A percentile compares a stretch with the other conserved stretches of the same genome.
phyloP scores from a whole-genome alignment of 2,113 vertebrate genomes.

The Oxyruncus cristatus region DNA sequence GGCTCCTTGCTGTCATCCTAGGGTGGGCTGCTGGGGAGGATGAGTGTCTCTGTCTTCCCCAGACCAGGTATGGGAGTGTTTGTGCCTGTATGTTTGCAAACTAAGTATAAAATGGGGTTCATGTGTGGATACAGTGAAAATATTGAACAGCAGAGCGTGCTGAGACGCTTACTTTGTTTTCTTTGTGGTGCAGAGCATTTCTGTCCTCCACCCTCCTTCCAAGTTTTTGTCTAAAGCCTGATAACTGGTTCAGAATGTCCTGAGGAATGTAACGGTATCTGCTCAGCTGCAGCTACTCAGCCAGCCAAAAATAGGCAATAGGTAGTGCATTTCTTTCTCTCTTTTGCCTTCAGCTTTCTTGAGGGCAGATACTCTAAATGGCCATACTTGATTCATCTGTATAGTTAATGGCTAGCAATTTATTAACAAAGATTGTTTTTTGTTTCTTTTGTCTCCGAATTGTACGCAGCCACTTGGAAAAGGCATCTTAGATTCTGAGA shows the following conservation, averaged over 20 bases:
- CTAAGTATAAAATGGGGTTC: neutral
- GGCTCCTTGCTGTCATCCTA: fast-evolving
- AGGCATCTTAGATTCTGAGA: neutral
- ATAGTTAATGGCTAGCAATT: neutral
- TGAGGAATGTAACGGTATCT: neutral
- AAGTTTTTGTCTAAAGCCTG: neutral
- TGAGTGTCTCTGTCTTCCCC: fast-evolving
- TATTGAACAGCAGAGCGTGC: fast-evolving
- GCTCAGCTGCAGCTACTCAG: neutral
- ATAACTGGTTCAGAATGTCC: neutral
- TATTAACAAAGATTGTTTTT: neutral
- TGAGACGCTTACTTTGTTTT: neutral
- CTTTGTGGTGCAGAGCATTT: neutral
- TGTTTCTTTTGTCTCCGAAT: neutral
- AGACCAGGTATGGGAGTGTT: fast-evolving
- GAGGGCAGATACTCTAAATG: neutral
- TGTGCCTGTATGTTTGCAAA: neutral
- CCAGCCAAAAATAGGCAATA: neutral
- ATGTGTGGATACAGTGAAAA: neutral
- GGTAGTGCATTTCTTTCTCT: neutral
- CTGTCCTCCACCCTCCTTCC: neutral
- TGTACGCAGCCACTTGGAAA: neutral
- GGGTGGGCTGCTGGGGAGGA: fast-evolving
- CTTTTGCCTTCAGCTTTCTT: neutral
- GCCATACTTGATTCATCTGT: neutral